These are phyloP conservation scores for Genyomyrus donnyi DNA, from an alignment of 2,113 vertebrate genomes.

Conservation along the genomic window DNA sequence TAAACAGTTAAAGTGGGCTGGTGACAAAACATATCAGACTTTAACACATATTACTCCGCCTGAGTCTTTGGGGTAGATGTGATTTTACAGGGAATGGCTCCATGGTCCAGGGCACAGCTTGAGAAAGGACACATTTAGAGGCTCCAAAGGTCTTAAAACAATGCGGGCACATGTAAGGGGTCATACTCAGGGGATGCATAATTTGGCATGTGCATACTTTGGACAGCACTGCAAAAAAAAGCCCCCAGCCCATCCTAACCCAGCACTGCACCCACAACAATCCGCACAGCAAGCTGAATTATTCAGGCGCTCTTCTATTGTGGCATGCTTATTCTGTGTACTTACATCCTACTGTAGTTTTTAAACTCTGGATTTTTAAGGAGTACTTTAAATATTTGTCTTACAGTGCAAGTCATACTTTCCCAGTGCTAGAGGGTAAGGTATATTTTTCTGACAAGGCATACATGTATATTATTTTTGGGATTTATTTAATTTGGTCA, in stretches of 20 bases:
- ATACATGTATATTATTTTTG: neutral
- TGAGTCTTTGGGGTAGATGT: neutral
- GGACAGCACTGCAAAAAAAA: conserved; percentile 57
- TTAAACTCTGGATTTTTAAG: conserved; percentile 44
- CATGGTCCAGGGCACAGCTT: conserved; percentile 45
- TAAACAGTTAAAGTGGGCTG: neutral
- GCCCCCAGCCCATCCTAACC: neutral
- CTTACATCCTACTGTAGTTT: conserved; percentile 36
- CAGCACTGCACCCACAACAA: neutral
- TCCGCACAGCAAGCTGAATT: conserved; percentile 65
- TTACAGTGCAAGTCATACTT: too few relatives aligned
- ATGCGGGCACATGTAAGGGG: conserved; percentile 55
- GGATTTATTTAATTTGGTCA: neutral
- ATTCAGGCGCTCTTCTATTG: conserved; percentile 62
- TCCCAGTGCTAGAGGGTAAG: neutral
- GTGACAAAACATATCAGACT: neutral
- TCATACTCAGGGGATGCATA: conserved; percentile 49
- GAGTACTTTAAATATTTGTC: neutral
- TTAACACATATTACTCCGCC: neutral
- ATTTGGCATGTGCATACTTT: conserved; percentile 70
- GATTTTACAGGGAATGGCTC: conserved; percentile 27
- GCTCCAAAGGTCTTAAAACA: conserved; percentile 56
- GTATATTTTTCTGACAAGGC: neutral
- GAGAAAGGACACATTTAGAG: conserved; percentile 63
- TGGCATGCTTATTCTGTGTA: conserved; percentile 58